Percentiles rank a stretch among this genome's conserved stretches.
These are phyloP conservation scores for Leptatherina wallacei DNA, from an alignment of 2,797 vertebrate genomes.

Conservation along the genomic window DNA sequence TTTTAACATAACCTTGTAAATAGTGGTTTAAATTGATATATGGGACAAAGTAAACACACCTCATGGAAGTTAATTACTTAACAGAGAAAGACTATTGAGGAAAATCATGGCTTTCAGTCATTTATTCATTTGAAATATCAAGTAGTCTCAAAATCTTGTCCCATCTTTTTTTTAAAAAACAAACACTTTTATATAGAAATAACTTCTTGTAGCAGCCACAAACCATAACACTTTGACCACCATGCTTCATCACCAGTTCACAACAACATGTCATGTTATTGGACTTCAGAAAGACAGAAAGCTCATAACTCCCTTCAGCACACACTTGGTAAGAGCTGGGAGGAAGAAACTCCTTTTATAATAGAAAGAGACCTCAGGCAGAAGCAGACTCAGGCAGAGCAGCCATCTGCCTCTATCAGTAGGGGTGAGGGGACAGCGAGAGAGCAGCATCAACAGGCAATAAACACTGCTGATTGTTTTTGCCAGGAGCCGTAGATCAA, in stretches of 20 bases:
- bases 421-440: conserved; percentile 1
- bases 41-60: not conserved
- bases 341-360: not conserved
- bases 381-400: not conserved
- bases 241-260: too few relatives aligned
- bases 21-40: not conserved
- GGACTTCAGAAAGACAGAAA: not conserved
- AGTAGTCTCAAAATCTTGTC: not conserved
- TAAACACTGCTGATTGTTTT: not conserved
- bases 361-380: not conserved
- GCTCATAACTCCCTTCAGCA: not conserved
- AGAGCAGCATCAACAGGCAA: not conserved
- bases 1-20: not conserved
- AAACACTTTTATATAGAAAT: too few relatives aligned
- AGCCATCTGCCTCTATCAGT: not conserved
- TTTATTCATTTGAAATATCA: not conserved
- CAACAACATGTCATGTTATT: too few relatives aligned
- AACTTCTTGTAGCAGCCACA: not conserved
- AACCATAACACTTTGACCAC: not conserved
- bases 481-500: not conserved
- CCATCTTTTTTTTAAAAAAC: not conserved
- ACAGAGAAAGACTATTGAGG: not conserved
- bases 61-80: not conserved
- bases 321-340: not conserved
- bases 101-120: not conserved